Conservation (phyloP, 2,113 vertebrate genomes). For the Emberiza fucata region DNA sequence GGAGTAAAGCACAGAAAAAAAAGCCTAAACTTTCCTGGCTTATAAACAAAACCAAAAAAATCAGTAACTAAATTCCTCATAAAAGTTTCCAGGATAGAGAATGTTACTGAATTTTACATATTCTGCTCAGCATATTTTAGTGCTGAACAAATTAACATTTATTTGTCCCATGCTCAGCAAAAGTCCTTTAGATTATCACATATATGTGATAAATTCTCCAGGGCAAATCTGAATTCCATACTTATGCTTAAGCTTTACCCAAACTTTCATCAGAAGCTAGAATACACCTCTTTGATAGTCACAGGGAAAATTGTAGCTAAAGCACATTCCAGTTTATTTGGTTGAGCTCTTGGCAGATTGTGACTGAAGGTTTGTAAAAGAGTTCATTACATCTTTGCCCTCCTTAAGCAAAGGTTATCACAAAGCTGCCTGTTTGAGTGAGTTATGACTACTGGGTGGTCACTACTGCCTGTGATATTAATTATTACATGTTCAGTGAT, state of each 20-base stretch:
- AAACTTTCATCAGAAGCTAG: background rate
- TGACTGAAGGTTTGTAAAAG: background rate
- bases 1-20: background rate
- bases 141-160: background rate
- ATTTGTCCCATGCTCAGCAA: background rate
- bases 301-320: background rate
- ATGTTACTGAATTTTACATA: background rate
- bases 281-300: background rate
- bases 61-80: background rate
- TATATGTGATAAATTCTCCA: background rate
- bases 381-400: background rate
- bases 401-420: slow-evolving; percentile 35
- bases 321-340: background rate
- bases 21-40: background rate
- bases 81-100: background rate
- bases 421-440: background rate
- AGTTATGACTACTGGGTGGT: slow-evolving; percentile 6
- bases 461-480: background rate
- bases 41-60: background rate
- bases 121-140: background rate
- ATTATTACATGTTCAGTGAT: background rate
- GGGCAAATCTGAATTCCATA: background rate
- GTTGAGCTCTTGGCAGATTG: background rate
- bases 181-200: background rate
- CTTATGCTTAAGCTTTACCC: background rate